These are phyloP conservation scores for Lasioglossum pauxillum DNA, from an alignment of 2,888 invertebrate species.

Conservation along the genomic window DNA sequence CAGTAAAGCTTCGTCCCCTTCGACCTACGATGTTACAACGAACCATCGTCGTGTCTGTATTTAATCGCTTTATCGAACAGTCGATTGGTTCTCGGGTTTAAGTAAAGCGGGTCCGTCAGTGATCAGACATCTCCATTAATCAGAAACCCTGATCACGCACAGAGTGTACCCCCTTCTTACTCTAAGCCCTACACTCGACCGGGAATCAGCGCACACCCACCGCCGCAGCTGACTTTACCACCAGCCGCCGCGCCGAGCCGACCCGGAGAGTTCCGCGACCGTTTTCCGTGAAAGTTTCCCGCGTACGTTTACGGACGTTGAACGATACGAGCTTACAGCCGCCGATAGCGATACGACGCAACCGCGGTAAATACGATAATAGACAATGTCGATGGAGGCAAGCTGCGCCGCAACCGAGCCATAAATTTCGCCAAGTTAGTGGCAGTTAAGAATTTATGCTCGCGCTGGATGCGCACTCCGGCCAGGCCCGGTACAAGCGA, in stretches of 20 bases:
- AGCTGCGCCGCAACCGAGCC: conserved; percentile 10
- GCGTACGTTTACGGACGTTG: conserved; percentile 36
- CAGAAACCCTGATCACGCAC: conserved; percentile 16
- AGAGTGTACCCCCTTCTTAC: not conserved
- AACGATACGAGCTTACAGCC: conserved; percentile 35
- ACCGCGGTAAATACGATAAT: conserved; percentile 61
- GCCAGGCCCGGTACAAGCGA: not conserved
- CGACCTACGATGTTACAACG: not conserved
- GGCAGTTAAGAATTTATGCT: conserved; percentile 61
- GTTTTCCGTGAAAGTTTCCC: conserved; percentile 31
- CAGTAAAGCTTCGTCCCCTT: not conserved
- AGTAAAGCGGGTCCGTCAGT: conserved; percentile 17
- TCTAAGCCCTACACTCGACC: not conserved
- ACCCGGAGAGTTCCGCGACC: not conserved
- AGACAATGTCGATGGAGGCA: conserved; percentile 52
- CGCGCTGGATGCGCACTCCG: not conserved
- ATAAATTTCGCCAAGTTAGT: conserved; percentile 63
- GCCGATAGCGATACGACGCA: conserved; percentile 41
- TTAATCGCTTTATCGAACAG: conserved; percentile 1
- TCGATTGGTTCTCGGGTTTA: conserved; percentile 3
- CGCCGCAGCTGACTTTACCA: not conserved
- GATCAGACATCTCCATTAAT: conserved; percentile 18
- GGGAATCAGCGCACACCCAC: not conserved
- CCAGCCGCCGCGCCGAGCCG: not conserved
- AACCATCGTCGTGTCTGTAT: not conserved